Conservation (phyloP, 2,888 invertebrate species). For the Aleiodes leptofemur region DNA sequence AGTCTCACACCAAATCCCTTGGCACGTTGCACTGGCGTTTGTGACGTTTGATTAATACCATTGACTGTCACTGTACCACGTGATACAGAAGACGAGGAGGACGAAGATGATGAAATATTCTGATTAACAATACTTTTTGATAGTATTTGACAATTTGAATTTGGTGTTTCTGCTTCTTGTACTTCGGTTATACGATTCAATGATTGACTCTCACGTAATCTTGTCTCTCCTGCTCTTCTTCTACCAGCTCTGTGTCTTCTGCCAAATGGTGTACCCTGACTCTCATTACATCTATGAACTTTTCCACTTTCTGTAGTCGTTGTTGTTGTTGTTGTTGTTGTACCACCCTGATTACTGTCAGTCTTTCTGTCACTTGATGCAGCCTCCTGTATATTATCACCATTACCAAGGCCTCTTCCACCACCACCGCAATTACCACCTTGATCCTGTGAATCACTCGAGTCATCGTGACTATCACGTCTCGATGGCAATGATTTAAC, state of each 20-base stretch:
- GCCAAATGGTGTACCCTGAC: conserved; percentile 71
- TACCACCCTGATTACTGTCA: conserved; percentile 58
- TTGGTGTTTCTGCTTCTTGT: conserved; percentile 81
- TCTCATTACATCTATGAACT: conserved; percentile 66
- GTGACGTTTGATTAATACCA: conserved; percentile 59
- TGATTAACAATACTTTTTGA: conserved; percentile 47
- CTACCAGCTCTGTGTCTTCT: conserved; percentile 78
- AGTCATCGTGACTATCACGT: conserved; percentile 90
- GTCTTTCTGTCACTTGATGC: conserved; percentile 57
- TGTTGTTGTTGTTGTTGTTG: conserved; percentile 63
- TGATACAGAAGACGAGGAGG: conserved; percentile 44
- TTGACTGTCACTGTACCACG: conserved; percentile 35
- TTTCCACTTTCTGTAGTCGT: conserved; percentile 64
- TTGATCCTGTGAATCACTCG: conserved; percentile 89
- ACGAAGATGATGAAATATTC: conserved; percentile 51
- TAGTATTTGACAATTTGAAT: conserved; percentile 58
- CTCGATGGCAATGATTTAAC: conserved; percentile 80
- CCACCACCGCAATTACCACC: conserved; percentile 76
- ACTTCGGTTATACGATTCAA: conserved; percentile 91
- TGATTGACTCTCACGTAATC: conserved; percentile 88
- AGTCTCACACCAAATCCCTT: conserved; percentile 77
- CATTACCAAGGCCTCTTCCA: conserved; percentile 67
- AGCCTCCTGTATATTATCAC: conserved; percentile 60
- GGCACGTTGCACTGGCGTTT: conserved; percentile 71
- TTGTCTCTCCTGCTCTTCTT: conserved; percentile 80